Evolutionary conservation across 2,888 invertebrate species (phyloP).

Genomic region (Catocala nupta): DNA sequence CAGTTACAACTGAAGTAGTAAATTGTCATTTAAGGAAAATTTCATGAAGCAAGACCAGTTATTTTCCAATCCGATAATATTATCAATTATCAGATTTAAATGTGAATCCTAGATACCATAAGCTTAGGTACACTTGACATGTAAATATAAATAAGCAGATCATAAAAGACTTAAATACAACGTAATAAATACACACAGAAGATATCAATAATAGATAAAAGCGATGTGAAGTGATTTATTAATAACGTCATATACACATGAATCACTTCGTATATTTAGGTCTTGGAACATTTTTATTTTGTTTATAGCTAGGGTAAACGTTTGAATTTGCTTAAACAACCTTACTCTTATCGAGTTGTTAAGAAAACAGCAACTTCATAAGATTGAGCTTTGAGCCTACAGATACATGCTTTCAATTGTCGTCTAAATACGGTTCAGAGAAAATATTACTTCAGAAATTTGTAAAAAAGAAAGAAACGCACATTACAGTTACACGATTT

Average conservation of each 20-base stretch:
- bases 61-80: slow-evolving; percentile 51
- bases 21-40: slow-evolving; percentile 11
- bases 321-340: too few species aligned
- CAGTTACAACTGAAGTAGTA: too few species aligned
- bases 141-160: neutral
- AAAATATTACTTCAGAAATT: too few species aligned
- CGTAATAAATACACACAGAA: neutral
- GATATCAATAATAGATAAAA: neutral
- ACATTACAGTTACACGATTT: neutral
- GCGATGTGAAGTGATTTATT: slow-evolving; percentile 7
- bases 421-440: too few species aligned
- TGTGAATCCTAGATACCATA: slow-evolving; percentile 22
- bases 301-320: too few species aligned
- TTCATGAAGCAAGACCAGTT: slow-evolving; percentile 32
- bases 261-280: neutral
- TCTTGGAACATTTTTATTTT: neutral
- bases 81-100: slow-evolving; percentile 43
- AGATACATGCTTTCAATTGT: too few species aligned
- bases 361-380: too few species aligned
- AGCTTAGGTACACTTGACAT: neutral
- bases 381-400: too few species aligned
- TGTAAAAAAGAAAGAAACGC: neutral
- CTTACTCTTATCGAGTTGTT: too few species aligned
- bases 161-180: neutral
- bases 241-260: neutral